phyloP scores from a whole-genome alignment of 2,888 invertebrate genomes.

The Cantharis rustica region DNA sequence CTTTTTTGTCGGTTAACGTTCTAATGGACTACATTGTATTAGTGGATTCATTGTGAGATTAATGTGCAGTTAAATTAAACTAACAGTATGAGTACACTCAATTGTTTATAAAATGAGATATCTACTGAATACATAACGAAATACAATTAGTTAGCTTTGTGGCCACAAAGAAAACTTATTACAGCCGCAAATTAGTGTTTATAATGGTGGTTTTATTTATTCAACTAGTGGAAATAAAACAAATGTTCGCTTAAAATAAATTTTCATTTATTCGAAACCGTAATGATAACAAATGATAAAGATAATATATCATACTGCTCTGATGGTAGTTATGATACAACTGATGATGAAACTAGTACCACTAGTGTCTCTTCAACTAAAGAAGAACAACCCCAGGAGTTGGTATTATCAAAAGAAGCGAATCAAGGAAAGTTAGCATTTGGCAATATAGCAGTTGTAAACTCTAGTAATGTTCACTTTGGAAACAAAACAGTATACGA shows the following conservation, averaged over 20 bases:
- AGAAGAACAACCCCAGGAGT: neutral
- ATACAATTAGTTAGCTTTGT: neutral
- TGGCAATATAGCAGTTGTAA: conserved; percentile 67
- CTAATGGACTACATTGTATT: neutral
- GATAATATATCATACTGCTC: neutral
- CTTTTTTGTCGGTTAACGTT: neutral
- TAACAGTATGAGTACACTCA: neutral
- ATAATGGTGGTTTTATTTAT: neutral
- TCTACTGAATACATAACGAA: neutral
- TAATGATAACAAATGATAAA: neutral
- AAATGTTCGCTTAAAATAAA: neutral
- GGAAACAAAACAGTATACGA: conserved; percentile 79
- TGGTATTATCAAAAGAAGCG: conserved; percentile 23
- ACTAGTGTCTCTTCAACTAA: neutral
- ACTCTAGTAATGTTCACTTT: conserved; percentile 74
- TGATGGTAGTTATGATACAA: neutral
- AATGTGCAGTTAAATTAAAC: neutral
- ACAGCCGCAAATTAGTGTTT: too few species aligned
- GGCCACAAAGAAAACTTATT: neutral
- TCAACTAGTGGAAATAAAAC: neutral
- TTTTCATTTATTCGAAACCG: neutral
- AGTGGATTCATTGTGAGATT: neutral
- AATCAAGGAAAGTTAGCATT: conserved; percentile 52
- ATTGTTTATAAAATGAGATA: neutral
- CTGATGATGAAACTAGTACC: neutral